Evolutionary conservation across 2,797 vertebrate genomes (phyloP), one percentile per base, ranked within the genome.

Genomic region (Coranthus polyacanthus): DNA sequence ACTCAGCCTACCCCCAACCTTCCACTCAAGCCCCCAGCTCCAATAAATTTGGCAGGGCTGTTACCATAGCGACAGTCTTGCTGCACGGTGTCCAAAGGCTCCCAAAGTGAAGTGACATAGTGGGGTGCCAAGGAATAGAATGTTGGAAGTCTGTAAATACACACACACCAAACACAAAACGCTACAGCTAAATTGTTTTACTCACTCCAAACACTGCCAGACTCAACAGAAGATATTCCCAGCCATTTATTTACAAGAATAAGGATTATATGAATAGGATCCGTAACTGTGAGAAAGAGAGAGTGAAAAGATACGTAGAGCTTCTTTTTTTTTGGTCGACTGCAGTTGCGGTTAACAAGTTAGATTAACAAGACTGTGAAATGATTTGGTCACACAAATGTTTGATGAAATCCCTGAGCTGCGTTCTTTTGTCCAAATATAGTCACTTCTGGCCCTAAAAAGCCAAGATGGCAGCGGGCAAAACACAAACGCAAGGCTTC

Each of bases 71-170:
- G 58, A 88, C 62, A 24, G 41, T 12, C 44, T 24, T 58, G 50
- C 43, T 46, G 62, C 41, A 36, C 43, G 17, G 57, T 61, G 5
- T 78, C 74, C 68, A 53, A 65, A 65, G 42, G 9, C 64, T 65
- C 51, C 47, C 36, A 65, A 57, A 88, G 56, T 52, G 62, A 78
- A 52, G 68, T 72, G 60, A 68, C 56, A 3, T 55, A 42, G 78
- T 59, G 57, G 73, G 68, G 74, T 76, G 64, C 83, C 72, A 61
- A 51, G 60, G 81, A 84, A 61, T n/a, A 51, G 78, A 84, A 82
- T 84, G 75, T 75, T 79, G 72, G 52, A 54, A 56, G 44, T 60
- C 65, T 57, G 53, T 62, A 72, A 60, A 78, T 57, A 57, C 43
- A 56, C 46, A 55, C 51, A 68, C 60, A 32, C 39, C 38, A 56